phyloP scores from a whole-genome alignment of 2,888 invertebrate genomes.

The Himalopsyche anomala region DNA sequence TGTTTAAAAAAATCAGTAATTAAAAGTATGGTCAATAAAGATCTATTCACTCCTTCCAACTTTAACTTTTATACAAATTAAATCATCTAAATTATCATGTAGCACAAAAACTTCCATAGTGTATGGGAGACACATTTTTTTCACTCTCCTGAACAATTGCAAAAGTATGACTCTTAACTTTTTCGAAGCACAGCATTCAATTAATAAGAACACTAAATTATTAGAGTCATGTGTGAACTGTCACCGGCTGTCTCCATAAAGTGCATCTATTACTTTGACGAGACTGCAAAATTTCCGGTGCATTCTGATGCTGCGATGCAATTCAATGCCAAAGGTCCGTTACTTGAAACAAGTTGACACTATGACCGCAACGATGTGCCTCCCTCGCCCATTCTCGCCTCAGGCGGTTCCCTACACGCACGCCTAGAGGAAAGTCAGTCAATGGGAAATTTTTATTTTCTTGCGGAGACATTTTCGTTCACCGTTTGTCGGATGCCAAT shows the following conservation, averaged over 20 bases:
- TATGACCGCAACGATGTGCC: slow-evolving; percentile 54
- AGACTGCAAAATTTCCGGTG: slow-evolving; percentile 23
- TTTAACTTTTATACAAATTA: too few species aligned
- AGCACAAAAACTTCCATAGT: too few species aligned
- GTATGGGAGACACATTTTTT: too few species aligned
- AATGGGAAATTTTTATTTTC: slow-evolving; percentile 58
- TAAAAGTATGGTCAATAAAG: too few species aligned
- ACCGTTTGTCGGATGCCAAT: slow-evolving; percentile 42
- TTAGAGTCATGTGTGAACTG: neutral
- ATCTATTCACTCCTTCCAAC: too few species aligned
- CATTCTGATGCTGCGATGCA: slow-evolving; percentile 45
- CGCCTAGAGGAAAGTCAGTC: slow-evolving; percentile 54
- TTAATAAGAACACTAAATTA: too few species aligned
- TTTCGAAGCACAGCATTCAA: too few species aligned
- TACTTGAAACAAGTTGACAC: slow-evolving; percentile 57
- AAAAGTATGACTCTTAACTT: too few species aligned
- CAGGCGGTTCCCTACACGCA: neutral
- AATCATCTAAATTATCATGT: too few species aligned
- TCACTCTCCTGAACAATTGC: too few species aligned
- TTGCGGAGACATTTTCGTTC: slow-evolving; percentile 41
- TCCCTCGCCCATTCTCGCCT: neutral
- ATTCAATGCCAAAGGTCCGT: slow-evolving; percentile 49
- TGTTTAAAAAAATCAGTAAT: too few species aligned
- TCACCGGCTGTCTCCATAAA: neutral
- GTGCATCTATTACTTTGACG: slow-evolving; percentile 13